These are phyloP conservation scores for Talpa occidentalis DNA, from an alignment of 2,113 vertebrate genomes.

Conservation along the genomic window DNA sequence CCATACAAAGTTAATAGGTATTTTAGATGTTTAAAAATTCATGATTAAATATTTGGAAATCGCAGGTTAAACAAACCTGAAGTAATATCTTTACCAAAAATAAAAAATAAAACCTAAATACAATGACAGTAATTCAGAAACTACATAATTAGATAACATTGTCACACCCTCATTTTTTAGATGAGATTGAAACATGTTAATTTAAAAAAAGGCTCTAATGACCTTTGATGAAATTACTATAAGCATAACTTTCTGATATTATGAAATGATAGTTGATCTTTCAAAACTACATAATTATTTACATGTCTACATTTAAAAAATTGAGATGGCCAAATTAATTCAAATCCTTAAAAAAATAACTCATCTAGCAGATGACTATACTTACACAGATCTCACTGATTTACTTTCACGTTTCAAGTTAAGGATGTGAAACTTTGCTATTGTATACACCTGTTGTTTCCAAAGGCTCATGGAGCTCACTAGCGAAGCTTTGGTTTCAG, in stretches of 20 bases:
- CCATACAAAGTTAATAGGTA: not conserved
- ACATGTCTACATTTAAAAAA: not conserved
- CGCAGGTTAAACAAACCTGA: not conserved
- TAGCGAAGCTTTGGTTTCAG: conserved; percentile 85
- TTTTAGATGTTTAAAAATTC: not conserved
- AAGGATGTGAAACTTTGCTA: conserved; percentile 94
- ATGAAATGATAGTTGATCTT: not conserved
- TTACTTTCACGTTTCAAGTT: conserved; percentile 93
- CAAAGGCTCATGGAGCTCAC: conserved; percentile 90
- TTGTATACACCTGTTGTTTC: conserved; percentile 93
- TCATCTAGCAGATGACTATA: not conserved
- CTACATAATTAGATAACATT: not conserved
- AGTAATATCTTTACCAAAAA: not conserved
- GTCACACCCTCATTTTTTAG: conserved; percentile 34
- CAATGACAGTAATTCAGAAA: not conserved
- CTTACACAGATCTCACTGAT: conserved; percentile 89
- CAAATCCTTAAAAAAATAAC: not conserved
- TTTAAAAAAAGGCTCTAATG: not conserved
- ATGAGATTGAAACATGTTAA: not conserved
- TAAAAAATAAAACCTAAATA: not conserved
- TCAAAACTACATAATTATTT: conserved; percentile 31
- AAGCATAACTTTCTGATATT: not conserved
- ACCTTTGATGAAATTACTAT: not conserved
- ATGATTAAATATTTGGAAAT: conserved; percentile 24
- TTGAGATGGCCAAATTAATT: not conserved